A percentile compares a stretch with the other conserved stretches of the same genome.
phyloP scores from a whole-genome alignment of 2,888 invertebrate genomes.

The Matsumyia berberina region DNA sequence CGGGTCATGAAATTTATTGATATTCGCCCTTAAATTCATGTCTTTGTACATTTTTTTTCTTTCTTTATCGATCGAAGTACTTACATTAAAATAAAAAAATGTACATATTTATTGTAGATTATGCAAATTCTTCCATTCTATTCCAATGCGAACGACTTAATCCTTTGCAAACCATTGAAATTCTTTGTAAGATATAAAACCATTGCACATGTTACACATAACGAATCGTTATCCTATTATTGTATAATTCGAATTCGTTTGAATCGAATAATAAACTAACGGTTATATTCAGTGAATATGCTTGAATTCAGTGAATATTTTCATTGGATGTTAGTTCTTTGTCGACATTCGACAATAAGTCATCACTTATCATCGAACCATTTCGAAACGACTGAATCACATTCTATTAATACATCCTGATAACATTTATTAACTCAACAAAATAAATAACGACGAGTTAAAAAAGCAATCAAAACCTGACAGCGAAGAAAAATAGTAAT shows the following conservation, averaged over 20 bases:
- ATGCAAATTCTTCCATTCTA: not conserved
- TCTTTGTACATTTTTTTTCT: not conserved
- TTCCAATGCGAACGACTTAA: conserved; percentile 16
- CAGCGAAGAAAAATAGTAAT: conserved; percentile 79
- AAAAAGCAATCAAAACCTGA: conserved; percentile 26
- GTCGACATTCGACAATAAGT: conserved; percentile 46
- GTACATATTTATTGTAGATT: conserved; percentile 1
- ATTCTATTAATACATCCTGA: not conserved
- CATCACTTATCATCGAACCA: not conserved
- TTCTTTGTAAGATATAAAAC: not conserved
- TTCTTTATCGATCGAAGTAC: conserved; percentile 13
- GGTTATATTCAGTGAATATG: conserved; percentile 62
- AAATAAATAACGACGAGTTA: conserved; percentile 24
- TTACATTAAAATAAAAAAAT: not conserved
- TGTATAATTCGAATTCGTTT: conserved; percentile 20
- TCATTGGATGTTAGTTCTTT: conserved; percentile 30
- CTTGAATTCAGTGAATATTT: conserved; percentile 4
- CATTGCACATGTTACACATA: conserved; percentile 14
- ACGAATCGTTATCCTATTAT: conserved; percentile 25
- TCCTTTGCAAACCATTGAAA: conserved; percentile 13
- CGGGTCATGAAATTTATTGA: conserved; percentile 63
- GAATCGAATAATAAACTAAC: not conserved
- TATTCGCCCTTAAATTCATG: not conserved
- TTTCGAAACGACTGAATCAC: not conserved
- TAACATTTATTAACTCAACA: not conserved